Conservation (phyloP, 2,888 invertebrate genomes). For the Tachystola acroxantha region DNA sequence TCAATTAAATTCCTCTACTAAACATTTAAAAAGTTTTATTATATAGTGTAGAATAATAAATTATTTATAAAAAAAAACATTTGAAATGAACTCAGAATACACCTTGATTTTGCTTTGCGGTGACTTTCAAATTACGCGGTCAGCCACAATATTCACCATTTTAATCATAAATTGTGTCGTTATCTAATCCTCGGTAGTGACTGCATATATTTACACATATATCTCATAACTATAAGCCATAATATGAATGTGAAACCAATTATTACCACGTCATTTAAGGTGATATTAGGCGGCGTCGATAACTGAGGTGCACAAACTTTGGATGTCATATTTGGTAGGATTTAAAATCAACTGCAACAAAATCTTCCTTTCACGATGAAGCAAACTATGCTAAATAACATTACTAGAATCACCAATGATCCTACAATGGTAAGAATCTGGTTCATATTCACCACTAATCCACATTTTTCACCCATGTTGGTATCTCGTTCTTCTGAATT, state of each 20-base stretch:
- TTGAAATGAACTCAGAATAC: too few species aligned
- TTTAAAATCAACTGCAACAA: background rate
- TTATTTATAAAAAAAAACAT: too few species aligned
- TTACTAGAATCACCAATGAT: constrained; percentile 21
- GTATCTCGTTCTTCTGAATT: background rate
- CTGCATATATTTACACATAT: constrained; percentile 36
- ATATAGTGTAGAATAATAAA: too few species aligned
- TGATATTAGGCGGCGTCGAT: background rate
- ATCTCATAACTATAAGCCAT: constrained; percentile 37
- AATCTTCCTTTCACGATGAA: constrained; percentile 13
- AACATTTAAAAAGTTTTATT: too few species aligned
- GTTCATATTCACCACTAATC: constrained; percentile 19
- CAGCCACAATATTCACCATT: too few species aligned
- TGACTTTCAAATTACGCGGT: too few species aligned
- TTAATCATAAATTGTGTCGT: too few species aligned
- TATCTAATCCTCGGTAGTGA: constrained; percentile 18
- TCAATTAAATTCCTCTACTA: too few species aligned
- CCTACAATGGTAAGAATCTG: constrained; percentile 29
- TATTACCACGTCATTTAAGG: constrained; percentile 13
- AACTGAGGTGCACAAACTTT: background rate
- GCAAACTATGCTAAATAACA: constrained; percentile 26
- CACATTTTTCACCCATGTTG: constrained; percentile 16
- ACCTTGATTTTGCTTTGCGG: background rate
- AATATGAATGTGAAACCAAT: constrained; percentile 34
- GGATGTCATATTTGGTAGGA: background rate